phyloP scores from a whole-genome alignment of 2,797 vertebrate species.

The Sardinella longiceps region DNA sequence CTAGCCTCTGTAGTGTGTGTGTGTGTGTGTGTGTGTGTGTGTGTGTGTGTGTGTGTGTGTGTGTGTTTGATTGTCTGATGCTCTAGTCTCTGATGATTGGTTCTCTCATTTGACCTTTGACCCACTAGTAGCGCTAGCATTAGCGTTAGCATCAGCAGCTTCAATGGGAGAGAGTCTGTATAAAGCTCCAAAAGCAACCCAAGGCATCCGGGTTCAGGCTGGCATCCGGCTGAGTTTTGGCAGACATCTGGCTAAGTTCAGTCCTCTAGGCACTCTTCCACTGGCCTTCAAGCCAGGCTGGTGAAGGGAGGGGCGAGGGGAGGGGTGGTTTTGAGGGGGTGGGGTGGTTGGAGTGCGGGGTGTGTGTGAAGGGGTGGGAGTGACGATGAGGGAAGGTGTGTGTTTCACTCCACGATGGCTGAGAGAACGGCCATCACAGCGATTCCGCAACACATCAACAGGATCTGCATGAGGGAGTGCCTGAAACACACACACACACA shows the following conservation, averaged over 20 bases:
- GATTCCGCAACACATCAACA: slow-evolving; percentile 87
- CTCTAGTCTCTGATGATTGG: not conserved
- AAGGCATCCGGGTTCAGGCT: not conserved
- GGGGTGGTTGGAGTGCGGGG: no score
- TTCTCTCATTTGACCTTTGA: not conserved
- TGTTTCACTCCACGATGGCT: slow-evolving; percentile 74
- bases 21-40: not conserved
- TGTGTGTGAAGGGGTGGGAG: not conserved
- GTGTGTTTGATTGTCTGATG: not conserved
- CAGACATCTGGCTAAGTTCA: no score
- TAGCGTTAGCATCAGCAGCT: no score
- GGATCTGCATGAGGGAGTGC: slow-evolving; percentile 87
- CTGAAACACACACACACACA: slow-evolving; percentile 63
- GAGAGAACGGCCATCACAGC: slow-evolving; percentile 90
- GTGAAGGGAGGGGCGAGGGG: not conserved
- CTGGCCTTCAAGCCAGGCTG: not conserved
- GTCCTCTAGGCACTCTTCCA: not conserved
- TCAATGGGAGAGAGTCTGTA: not conserved
- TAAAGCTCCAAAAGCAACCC: not conserved
- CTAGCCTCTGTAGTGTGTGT: not conserved
- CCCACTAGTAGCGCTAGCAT: not conserved
- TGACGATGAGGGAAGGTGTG: not conserved
- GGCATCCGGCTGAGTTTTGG: no score
- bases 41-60: not conserved
- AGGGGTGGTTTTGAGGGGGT: no score